Conservation (phyloP, 2,113 vertebrate genomes). For the Papio anubis region DNA sequence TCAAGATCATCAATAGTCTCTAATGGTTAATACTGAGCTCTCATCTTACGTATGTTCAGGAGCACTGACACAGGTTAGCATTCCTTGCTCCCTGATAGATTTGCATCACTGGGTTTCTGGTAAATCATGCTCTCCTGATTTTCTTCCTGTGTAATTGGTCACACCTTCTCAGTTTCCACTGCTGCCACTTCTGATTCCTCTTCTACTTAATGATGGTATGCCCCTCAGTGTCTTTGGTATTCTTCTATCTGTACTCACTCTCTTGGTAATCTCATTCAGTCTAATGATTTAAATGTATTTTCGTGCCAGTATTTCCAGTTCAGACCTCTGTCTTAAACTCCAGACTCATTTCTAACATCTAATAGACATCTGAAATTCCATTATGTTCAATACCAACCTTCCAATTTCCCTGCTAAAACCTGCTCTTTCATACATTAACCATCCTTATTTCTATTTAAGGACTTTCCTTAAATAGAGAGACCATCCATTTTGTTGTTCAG, state of each 20-base stretch:
- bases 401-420: neutral
- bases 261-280: neutral
- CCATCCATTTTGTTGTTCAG: neutral
- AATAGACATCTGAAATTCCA: neutral
- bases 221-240: neutral
- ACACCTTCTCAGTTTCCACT: neutral
- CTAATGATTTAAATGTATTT: constrained; percentile 10
- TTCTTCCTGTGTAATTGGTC: neutral
- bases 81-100: neutral
- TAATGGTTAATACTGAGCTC: neutral
- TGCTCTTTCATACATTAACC: neutral
- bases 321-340: neutral
- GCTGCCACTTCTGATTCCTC: neutral
- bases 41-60: neutral
- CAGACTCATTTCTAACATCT: neutral
- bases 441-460: neutral
- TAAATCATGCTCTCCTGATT: neutral
- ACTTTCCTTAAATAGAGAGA: neutral
- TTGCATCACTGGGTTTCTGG: neutral
- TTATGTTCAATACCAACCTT: neutral
- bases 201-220: neutral
- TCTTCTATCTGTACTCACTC: neutral
- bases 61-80: neutral
- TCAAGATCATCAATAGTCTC: neutral
- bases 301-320: neutral